These are phyloP conservation scores for Drosophila glabriapex DNA, from an alignment of 2,888 invertebrate species.

Conservation along the genomic window DNA sequence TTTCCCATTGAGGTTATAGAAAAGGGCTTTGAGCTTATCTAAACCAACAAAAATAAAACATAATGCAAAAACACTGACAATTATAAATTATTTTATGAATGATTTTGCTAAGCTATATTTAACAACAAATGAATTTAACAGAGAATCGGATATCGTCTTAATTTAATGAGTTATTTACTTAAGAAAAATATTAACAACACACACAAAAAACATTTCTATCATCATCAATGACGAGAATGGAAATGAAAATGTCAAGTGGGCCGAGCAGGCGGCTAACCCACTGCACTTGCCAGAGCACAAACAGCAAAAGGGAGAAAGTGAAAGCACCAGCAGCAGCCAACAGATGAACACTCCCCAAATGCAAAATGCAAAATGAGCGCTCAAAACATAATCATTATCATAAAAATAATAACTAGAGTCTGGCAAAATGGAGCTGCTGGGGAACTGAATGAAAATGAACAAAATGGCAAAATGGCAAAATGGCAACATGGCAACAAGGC, in stretches of 20 bases:
- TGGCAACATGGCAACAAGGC: constrained; percentile 10
- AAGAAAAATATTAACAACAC: constrained; percentile 1
- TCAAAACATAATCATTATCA: constrained; percentile 68
- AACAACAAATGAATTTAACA: constrained; percentile 11
- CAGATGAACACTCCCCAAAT: constrained; percentile 57
- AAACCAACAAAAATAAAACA: constrained; percentile 43
- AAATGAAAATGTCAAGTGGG: constrained; percentile 24
- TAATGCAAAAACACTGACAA: neutral
- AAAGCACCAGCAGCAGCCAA: constrained; percentile 19
- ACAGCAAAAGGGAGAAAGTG: constrained; percentile 38
- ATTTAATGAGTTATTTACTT: neutral
- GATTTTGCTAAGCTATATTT: constrained; percentile 7
- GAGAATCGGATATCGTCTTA: constrained; percentile 17
- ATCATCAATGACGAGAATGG: constrained; percentile 26
- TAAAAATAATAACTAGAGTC: constrained; percentile 51
- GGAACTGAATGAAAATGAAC: constrained; percentile 31
- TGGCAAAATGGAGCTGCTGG: constrained; percentile 17
- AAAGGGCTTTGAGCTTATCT: constrained; percentile 46
- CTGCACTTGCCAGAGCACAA: constrained; percentile 18
- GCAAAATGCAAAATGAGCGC: constrained; percentile 66
- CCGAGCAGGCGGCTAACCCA: constrained; percentile 1
- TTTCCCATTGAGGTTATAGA: constrained; percentile 2
- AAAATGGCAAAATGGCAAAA: constrained; percentile 13
- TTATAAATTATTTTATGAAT: neutral
- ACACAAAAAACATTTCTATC: constrained; percentile 43